These are phyloP conservation scores for Cyrtorhinus lividipennis DNA, from an alignment of 1,140 invertebrate genomes.

Conservation along the genomic window DNA sequence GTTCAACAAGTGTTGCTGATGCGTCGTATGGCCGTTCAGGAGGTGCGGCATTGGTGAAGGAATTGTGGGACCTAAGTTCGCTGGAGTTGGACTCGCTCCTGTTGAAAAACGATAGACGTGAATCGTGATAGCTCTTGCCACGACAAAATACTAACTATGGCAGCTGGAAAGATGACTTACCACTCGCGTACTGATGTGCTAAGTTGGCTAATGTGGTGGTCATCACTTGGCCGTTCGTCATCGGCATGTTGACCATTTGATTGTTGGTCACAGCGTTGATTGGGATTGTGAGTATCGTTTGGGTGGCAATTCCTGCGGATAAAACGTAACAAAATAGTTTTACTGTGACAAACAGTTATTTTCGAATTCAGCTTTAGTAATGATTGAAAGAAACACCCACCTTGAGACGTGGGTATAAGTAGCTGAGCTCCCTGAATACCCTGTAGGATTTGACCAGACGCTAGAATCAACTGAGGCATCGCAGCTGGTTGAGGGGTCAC, in stretches of 20 bases:
- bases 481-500: constrained; percentile 43
- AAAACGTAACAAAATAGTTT: constrained; percentile 12
- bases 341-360: not conserved
- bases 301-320: constrained; percentile 68
- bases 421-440: constrained; percentile 84
- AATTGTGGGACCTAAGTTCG: constrained; percentile 3
- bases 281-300: constrained; percentile 86
- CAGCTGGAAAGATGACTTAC: constrained; percentile 11
- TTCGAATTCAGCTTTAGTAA: not conserved
- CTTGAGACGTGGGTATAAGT: constrained; percentile 85
- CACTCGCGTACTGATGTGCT: constrained; percentile 18
- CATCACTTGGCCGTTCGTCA: constrained; percentile 67
- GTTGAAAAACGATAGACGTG: not conserved
- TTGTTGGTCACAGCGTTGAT: constrained; percentile 64
- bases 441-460: constrained; percentile 77
- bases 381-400: no score
- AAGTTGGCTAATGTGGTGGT: constrained; percentile 70
- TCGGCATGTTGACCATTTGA: constrained; percentile 63
- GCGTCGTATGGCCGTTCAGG: constrained; percentile 31
- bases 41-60: constrained; percentile 38
- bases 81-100: constrained; percentile 11
- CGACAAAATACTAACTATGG: no score
- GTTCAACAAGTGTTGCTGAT: constrained; percentile 40
- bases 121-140: no score
- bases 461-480: constrained; percentile 78